These are phyloP conservation scores for Aphelocoma coerulescens DNA, from an alignment of 2,113 vertebrate genomes.

Conservation along the genomic window DNA sequence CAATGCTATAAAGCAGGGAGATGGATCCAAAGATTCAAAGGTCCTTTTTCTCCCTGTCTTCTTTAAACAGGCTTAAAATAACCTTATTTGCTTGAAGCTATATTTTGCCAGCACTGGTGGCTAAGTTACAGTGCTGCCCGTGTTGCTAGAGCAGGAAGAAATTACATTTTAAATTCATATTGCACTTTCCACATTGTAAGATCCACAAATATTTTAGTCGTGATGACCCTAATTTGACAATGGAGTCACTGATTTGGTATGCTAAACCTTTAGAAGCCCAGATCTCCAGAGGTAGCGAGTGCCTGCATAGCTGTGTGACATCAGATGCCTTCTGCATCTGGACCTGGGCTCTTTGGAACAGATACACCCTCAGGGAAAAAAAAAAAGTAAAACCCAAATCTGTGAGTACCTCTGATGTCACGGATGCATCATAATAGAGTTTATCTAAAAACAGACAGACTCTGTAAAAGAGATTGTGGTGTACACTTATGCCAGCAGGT, in stretches of 20 bases:
- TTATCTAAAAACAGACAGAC: neutral
- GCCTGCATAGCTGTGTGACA: neutral
- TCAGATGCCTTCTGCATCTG: neutral
- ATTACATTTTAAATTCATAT: neutral
- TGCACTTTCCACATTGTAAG: neutral
- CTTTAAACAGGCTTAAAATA: neutral
- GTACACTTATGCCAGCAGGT: conserved; percentile 14
- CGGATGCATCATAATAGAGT: neutral
- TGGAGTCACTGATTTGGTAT: neutral
- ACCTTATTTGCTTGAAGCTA: neutral
- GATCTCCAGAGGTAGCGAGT: neutral
- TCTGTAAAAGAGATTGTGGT: neutral
- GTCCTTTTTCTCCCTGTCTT: neutral
- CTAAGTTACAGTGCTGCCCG: neutral
- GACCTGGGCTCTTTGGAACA: neutral
- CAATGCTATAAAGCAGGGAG: neutral
- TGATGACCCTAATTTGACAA: neutral
- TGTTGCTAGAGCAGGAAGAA: neutral
- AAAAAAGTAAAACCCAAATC: neutral
- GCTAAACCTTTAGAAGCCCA: neutral
- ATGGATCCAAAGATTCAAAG: neutral
- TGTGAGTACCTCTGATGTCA: neutral
- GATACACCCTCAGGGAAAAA: neutral
- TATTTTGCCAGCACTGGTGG: neutral
- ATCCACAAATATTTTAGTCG: neutral